phyloP scores from a whole-genome alignment of 2,797 vertebrate species.

The Microtus obscurus region DNA sequence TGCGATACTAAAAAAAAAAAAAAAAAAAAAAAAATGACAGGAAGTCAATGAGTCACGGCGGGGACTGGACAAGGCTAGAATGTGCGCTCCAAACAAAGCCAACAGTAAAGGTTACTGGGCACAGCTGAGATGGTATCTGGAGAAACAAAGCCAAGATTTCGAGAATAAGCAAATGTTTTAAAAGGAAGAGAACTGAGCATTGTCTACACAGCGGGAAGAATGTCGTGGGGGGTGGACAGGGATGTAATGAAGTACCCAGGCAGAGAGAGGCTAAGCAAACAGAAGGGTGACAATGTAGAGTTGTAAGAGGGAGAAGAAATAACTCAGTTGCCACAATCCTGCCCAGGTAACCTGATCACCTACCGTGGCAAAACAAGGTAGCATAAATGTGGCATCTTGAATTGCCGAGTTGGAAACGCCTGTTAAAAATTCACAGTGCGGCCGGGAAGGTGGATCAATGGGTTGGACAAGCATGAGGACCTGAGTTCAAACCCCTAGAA shows the following conservation, averaged over 20 bases:
- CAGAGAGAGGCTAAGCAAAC: background rate
- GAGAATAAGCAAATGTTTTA: background rate
- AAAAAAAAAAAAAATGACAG: background rate
- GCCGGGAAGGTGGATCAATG: background rate
- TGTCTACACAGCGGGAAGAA: background rate
- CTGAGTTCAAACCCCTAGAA: background rate
- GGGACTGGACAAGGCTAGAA: background rate
- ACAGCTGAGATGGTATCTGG: background rate
- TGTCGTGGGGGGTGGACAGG: background rate
- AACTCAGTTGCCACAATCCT: background rate
- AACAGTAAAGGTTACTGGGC: background rate
- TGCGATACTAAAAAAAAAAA: background rate
- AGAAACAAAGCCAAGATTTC: constrained; percentile 33
- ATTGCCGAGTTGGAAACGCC: background rate
- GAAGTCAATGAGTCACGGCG: background rate
- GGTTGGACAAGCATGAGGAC: background rate
- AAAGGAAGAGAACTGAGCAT: background rate
- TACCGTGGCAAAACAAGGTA: background rate
- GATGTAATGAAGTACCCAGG: background rate
- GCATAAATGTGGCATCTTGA: background rate
- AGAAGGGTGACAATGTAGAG: background rate
- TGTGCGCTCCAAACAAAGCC: background rate
- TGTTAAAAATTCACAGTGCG: background rate
- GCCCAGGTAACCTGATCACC: background rate
- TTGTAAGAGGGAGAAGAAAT: background rate